Base-by-base conservation (phyloP, 2,113 vertebrate genomes). In the Boleophthalmus pectinirostris region DNA sequence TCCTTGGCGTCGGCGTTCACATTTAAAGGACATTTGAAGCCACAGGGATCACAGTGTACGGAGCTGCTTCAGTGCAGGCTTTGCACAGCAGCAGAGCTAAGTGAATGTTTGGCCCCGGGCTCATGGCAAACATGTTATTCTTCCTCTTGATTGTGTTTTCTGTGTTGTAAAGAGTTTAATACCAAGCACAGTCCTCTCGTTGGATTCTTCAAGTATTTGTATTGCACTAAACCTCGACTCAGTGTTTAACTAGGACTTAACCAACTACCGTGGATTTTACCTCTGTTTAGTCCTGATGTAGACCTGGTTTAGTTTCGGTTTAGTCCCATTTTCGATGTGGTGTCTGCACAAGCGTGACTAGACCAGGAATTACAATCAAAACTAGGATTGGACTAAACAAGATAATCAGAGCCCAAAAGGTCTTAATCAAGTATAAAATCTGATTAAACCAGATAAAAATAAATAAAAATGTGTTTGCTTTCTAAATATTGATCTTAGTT, bases 1-100 rank as follows among this genome's bases (percentile, higher is more conserved):
- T 16, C 57, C 14, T 24, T 9, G 13, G 24, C 15, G 13, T 57
- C 56, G 35, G 15, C 68, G 66, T 2, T 70, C 72, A 82, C 75
- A 79, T 83, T 72, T 66, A 71, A 80, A 63, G 54, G 66, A 78
- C 79, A 85, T 80, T 80, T 77, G 65, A 43, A 68, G 46, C 49
- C 33, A 5, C 35, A 46, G 43, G 82, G 72, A 85, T 73, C 25
- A 33, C 25, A 2, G 18, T 61, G 58, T 61, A 33, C 58, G 14
- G 33, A 73, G 23, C 73, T 47, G 69, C 5, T 24, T 75, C 25
- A 43, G 8, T 25, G 29, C 54, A 23, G 71, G 69, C 47, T 81
- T 45, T 45, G 61, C 51, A 81, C 25, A 18, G 6, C 15, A 61
- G 25, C 25, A 61, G 24, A 33, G 5, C 25, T 61, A 73, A 47